Percentiles rank a stretch among this genome's conserved stretches.
These are phyloP conservation scores for Barnardius zonarius DNA, from an alignment of 2,113 vertebrate genomes.

Conservation along the genomic window DNA sequence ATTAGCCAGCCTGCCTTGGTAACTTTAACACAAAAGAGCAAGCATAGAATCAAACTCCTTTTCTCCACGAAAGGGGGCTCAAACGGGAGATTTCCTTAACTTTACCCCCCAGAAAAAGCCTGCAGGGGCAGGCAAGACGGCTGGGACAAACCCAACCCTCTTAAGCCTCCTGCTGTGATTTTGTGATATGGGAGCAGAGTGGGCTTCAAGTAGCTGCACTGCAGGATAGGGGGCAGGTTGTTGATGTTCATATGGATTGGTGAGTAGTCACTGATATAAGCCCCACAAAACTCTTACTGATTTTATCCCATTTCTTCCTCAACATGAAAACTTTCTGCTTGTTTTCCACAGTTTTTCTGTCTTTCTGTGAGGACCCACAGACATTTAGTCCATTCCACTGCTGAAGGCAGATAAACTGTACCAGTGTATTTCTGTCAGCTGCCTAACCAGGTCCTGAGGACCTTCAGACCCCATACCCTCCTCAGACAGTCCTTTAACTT, in stretches of 20 bases:
- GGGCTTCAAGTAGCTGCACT: not conserved
- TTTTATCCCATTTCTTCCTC: not conserved
- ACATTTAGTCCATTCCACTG: not conserved
- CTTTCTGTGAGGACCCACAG: not conserved
- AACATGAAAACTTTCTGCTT: not conserved
- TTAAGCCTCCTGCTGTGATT: not conserved
- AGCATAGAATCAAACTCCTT: not conserved
- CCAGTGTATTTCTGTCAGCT: not conserved
- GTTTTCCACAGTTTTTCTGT: not conserved
- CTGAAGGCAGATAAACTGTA: not conserved
- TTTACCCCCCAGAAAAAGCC: not conserved
- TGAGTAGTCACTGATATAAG: not conserved
- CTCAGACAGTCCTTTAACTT: not conserved
- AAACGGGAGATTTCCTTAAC: not conserved
- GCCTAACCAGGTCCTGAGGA: not conserved
- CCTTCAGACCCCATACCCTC: not conserved
- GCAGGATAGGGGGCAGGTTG: not conserved
- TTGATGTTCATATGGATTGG: not conserved
- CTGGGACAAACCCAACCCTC: not conserved
- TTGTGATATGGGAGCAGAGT: not conserved
- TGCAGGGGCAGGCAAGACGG: not conserved
- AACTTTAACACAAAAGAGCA: slow-evolving; percentile 34
- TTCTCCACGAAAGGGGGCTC: not conserved
- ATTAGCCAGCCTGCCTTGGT: slow-evolving; percentile 22
- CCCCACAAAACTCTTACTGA: not conserved